Conservation (phyloP, 23 tunicate genomes). For the Diplosoma virens region DNA sequence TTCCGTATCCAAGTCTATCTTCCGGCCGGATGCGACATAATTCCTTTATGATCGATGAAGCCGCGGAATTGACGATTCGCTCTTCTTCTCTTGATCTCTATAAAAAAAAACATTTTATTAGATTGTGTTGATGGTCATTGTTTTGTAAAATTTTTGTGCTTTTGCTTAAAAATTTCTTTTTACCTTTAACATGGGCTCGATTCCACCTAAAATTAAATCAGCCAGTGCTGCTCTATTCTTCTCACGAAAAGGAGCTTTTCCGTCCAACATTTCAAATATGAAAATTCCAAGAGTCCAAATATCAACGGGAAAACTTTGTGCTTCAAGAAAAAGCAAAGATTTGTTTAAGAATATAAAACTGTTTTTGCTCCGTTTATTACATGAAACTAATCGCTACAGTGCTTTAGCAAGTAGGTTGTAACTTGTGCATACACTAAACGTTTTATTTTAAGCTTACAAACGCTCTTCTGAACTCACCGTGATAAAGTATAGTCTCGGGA, state of each 20-base stretch:
- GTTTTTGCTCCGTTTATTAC: too few relatives aligned
- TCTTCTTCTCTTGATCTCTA: constrained; percentile 24
- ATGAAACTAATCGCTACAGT: too few relatives aligned
- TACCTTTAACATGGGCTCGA: constrained; percentile 28
- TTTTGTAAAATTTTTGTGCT: too few relatives aligned
- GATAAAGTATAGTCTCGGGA: constrained; percentile 58
- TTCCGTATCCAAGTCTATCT: constrained; percentile 43
- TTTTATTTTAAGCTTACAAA: too few relatives aligned
- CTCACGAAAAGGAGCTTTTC: constrained; percentile 65
- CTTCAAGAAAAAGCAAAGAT: too few relatives aligned
- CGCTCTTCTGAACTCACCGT: constrained; percentile 28
- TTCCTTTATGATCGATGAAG: constrained; percentile 4
- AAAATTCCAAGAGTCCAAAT: constrained; percentile 62
- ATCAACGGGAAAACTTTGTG: constrained; percentile 52
- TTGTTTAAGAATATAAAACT: too few relatives aligned
- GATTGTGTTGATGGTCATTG: too few relatives aligned
- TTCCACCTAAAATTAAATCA: constrained; percentile 33
- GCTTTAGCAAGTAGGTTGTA: too few relatives aligned
- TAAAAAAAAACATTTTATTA: neutral
- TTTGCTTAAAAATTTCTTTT: too few relatives aligned
- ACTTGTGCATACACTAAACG: too few relatives aligned
- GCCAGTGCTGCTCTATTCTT: constrained; percentile 32
- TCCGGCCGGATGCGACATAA: constrained; percentile 48
- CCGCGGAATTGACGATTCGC: constrained; percentile 6
- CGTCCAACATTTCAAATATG: constrained; percentile 40